These are phyloP conservation scores for Zosterops japonicus DNA, from an alignment of 2,113 vertebrate genomes.

Conservation along the genomic window DNA sequence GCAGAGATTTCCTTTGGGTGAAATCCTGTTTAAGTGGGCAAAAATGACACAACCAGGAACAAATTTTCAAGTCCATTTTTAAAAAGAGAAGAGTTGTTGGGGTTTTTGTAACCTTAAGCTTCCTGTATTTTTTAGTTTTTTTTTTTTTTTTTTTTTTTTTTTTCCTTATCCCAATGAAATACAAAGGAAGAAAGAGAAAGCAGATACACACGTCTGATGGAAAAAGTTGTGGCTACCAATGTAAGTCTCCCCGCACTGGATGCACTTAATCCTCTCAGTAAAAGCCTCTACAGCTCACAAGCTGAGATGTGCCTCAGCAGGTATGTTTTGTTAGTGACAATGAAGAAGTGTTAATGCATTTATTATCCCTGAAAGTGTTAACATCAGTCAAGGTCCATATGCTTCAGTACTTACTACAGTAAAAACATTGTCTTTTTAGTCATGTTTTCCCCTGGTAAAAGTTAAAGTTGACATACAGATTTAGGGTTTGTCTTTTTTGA, in stretches of 20 bases:
- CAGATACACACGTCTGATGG: not conserved
- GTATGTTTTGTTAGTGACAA: not conserved
- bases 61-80: not conserved
- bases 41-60: not conserved
- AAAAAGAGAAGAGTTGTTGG: not conserved
- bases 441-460: not conserved
- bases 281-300: not conserved
- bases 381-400: not conserved
- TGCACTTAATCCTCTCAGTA: not conserved
- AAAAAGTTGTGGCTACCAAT: not conserved
- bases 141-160: not conserved
- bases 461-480: not conserved
- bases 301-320: not conserved
- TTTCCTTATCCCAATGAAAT: not conserved
- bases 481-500: not conserved
- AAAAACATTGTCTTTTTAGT: not conserved
- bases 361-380: not conserved
- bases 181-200: not conserved
- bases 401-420: not conserved
- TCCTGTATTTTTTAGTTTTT: not conserved
- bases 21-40: not conserved
- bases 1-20: not conserved
- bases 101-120: not conserved
- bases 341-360: constrained; percentile 39
- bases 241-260: not conserved